Evolutionary conservation across 2,113 vertebrate genomes (phyloP).

Genomic region (Carlito syrichta): DNA sequence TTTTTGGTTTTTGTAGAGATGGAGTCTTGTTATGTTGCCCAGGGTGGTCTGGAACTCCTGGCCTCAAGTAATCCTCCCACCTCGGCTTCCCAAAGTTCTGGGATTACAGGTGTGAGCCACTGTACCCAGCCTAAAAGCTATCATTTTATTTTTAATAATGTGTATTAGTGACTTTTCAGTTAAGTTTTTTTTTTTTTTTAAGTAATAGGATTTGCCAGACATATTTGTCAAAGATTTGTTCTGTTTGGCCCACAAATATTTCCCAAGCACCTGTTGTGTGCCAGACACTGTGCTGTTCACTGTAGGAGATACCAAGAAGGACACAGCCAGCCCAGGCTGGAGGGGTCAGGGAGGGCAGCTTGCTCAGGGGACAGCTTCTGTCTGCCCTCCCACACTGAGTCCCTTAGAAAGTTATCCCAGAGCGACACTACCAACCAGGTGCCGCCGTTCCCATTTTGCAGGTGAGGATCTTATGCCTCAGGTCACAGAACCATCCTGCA

Average conservation of each 20-base stretch:
- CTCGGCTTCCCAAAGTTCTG: not conserved
- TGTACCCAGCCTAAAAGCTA: not conserved
- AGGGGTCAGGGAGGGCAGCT: too few relatives aligned
- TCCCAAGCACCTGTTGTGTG: not conserved
- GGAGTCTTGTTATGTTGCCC: not conserved
- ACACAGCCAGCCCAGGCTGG: accelerated
- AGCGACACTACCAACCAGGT: not conserved
- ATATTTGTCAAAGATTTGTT: not conserved
- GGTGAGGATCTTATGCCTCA: not conserved
- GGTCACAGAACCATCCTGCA: not conserved
- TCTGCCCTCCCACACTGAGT: not conserved
- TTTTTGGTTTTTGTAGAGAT: not conserved
- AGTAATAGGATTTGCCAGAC: not conserved
- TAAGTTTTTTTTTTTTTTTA: too few relatives aligned
- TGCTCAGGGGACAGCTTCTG: not conserved
- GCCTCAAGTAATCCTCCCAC: not conserved
- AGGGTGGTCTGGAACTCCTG: not conserved
- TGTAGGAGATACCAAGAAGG: accelerated
- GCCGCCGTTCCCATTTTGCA: not conserved
- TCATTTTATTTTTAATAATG: not conserved
- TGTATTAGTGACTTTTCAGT: not conserved
- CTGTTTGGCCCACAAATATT: not conserved
- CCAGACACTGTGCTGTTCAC: not conserved
- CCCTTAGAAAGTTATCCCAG: too few relatives aligned
- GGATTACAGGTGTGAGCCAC: not conserved